Percentiles rank a stretch among this genome's conserved stretches.
phyloP scores from a whole-genome alignment of 2,113 vertebrate species.

The Xiphias gladius region DNA sequence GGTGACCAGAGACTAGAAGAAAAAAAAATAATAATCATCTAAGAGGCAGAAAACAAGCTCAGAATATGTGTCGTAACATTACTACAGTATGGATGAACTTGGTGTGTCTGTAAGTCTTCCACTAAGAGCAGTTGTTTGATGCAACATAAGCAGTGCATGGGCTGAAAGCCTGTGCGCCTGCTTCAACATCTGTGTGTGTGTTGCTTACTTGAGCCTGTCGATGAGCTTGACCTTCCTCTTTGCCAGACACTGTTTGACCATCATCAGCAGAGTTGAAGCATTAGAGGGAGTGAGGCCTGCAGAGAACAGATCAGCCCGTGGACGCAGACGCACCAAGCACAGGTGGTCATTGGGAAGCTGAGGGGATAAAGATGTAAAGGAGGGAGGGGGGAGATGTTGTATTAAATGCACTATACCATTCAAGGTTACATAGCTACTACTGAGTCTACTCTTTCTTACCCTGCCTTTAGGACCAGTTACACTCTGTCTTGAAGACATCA shows the following conservation, averaged over 20 bases:
- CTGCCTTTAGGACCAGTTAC: slow-evolving; percentile 35
- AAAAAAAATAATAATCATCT: slow-evolving; percentile 27
- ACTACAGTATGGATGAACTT: background rate
- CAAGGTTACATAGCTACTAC: background rate
- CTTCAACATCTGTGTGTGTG: background rate
- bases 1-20: slow-evolving; percentile 88
- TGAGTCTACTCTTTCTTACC: slow-evolving; percentile 79
- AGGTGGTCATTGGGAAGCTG: slow-evolving; percentile 85
- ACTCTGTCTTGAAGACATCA: slow-evolving; percentile 69
- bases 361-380: background rate
- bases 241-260: slow-evolving; percentile 93
- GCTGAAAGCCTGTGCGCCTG: background rate
- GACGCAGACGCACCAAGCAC: slow-evolving; percentile 91
- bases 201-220: slow-evolving; percentile 89
- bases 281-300: slow-evolving; percentile 85
- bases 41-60: background rate
- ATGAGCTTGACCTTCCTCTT: slow-evolving; percentile 86
- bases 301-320: slow-evolving; percentile 88
- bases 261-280: slow-evolving; percentile 86
- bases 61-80: background rate
- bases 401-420: background rate
- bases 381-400: background rate
- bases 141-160: background rate
- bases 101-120: background rate
- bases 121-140: background rate